Percentiles rank a stretch among this genome's conserved stretches.
Evolutionary conservation across 2,113 vertebrate species (phyloP).

Genomic region (Lucifuga dentata): DNA sequence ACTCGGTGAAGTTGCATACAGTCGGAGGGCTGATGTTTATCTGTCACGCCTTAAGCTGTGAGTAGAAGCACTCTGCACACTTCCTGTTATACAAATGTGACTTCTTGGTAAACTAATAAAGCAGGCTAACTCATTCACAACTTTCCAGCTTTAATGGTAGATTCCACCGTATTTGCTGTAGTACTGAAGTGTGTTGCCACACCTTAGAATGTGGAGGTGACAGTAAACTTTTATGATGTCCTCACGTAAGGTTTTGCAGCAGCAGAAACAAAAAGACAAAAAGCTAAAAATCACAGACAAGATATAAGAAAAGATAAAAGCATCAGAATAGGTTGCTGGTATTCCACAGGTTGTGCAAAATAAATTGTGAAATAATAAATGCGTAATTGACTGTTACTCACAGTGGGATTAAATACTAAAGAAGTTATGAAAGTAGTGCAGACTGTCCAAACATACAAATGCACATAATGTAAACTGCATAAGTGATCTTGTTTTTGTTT

Average conservation of each 20-base stretch:
- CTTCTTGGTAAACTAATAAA: constrained; percentile 20
- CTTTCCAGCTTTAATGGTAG: constrained; percentile 3
- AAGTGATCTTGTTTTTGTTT: too few relatives aligned
- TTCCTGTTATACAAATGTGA: constrained; percentile 36
- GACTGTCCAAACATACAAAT: too few relatives aligned
- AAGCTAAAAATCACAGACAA: not conserved
- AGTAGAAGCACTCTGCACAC: constrained; percentile 8
- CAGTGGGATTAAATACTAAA: too few relatives aligned
- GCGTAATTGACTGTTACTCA: too few relatives aligned
- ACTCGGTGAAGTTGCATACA: not conserved
- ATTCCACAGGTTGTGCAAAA: too few relatives aligned
- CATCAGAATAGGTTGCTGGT: not conserved
- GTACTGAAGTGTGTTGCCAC: not conserved
- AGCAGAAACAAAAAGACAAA: constrained; percentile 8
- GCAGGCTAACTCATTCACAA: constrained; percentile 24
- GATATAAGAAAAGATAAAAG: not conserved
- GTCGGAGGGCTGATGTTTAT: constrained; percentile 2
- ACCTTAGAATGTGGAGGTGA: not conserved
- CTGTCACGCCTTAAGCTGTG: constrained; percentile 9
- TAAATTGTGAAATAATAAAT: too few relatives aligned
- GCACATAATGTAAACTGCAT: too few relatives aligned
- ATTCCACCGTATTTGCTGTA: not conserved
- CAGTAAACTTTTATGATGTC: not conserved
- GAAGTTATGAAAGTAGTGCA: too few relatives aligned
- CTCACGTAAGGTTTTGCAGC: not conserved